Evolutionary conservation across 2,797 vertebrate genomes (phyloP), one percentile per base, ranked within the genome.

Genomic region (Pseudomugil gertrudae): DNA sequence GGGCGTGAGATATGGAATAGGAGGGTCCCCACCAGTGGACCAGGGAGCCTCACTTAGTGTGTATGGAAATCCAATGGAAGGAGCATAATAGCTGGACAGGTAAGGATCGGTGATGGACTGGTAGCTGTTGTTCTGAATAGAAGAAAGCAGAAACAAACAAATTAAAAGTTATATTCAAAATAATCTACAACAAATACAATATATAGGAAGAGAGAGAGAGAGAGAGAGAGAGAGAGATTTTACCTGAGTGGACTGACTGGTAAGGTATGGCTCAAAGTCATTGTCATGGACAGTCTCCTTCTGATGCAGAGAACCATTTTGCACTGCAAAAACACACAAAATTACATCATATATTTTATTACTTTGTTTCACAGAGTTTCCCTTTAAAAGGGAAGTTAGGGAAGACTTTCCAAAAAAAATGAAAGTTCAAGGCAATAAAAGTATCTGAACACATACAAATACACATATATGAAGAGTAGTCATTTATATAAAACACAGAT

Each of bases 81-180:
- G 96, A 33, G 97, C 96, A 72, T 98, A 98, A 77, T 98, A 98
- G 94, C 95, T 97, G 90, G 97, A 95, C 88, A 98, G 83, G 90
- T 98, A 98, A 63, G 97, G 96, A 87, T 98, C 97, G 26, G 95
- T 97, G 95, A 98, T 97, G 87, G 97, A 98, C 91, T 97, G 96
- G 88, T 98, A 98, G 89, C 95, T 97, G 95, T 94, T 97, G 89
- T 94, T 97, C 97, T 98, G 70, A 33, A 78, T 50, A 29, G 59
- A 74, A 19, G 63, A 70, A 43, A 70, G 24, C 77, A 23, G 81
- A 40, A 76, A 45, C 69, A 40, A 70, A 5, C n/a, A n/a, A 55
- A 21, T 64, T 11, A 50, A 14, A 7, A 72, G 8, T 66, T 75
- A 32, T 17, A 70, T 17, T 62, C 40, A 21, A 75, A 64, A 40